These are phyloP conservation scores for Threskiornis aethiopicus DNA, from an alignment of 2,797 vertebrate genomes.

Conservation along the genomic window DNA sequence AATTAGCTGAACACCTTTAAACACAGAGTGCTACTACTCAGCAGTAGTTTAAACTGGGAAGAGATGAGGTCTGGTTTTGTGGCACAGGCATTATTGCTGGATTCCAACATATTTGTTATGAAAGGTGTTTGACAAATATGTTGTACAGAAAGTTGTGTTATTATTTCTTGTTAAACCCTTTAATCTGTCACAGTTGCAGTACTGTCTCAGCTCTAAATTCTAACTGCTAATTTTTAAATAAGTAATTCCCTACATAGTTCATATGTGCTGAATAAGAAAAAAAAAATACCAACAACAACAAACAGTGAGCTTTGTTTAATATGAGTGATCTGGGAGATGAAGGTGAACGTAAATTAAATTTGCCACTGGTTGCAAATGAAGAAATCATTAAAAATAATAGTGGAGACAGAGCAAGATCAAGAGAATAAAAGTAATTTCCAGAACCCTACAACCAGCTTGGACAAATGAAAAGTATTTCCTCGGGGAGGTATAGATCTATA, in stretches of 20 bases:
- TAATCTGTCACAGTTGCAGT: conserved; percentile 18
- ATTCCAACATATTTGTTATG: conserved; percentile 11
- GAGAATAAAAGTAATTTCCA: conserved; percentile 37
- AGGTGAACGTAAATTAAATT: conserved; percentile 24
- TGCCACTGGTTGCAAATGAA: background rate
- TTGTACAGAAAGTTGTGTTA: background rate
- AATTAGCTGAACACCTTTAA: background rate
- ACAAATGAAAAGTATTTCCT: conserved; percentile 19
- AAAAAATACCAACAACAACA: background rate
- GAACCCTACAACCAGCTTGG: background rate
- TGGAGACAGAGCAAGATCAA: background rate
- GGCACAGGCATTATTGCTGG: background rate
- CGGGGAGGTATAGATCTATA: background rate
- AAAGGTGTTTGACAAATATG: conserved; percentile 37
- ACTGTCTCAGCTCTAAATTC: background rate
- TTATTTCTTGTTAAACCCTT: conserved; percentile 29
- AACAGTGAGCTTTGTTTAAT: background rate
- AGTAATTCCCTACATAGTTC: background rate
- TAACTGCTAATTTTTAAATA: conserved; percentile 8
- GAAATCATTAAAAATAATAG: background rate
- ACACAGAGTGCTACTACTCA: background rate
- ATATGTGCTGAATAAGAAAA: background rate
- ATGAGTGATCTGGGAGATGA: background rate
- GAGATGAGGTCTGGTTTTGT: background rate
- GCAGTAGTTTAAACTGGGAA: background rate